Percentiles rank a stretch among this genome's conserved stretches.
Evolutionary conservation across 2,888 invertebrate genomes (phyloP).

Genomic region (Lycocerus yunnanus): DNA sequence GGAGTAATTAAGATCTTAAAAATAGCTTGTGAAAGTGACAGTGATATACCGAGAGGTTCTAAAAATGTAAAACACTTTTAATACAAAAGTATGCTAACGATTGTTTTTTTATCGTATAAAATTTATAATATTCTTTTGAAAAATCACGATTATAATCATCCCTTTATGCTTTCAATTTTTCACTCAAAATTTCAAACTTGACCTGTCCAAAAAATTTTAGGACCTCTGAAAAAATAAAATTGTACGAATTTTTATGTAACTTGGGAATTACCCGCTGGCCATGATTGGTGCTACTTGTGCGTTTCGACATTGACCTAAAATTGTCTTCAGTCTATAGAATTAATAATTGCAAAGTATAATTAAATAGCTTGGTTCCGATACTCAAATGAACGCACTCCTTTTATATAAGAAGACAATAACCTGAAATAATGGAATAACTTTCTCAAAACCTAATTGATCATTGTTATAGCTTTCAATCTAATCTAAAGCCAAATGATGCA

Average conservation of each 20-base stretch:
- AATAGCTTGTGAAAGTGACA: conserved; percentile 25
- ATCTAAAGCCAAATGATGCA: not conserved
- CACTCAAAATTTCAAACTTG: not conserved
- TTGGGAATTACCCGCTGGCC: conserved; percentile 26
- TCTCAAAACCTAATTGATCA: not conserved
- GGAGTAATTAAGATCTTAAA: not conserved
- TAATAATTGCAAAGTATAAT: conserved; percentile 14
- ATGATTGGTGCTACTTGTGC: conserved; percentile 20
- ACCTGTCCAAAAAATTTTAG: not conserved
- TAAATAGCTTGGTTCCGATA: conserved; percentile 13
- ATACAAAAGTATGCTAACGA: not conserved
- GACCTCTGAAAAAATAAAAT: not conserved
- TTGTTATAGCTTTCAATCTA: not conserved
- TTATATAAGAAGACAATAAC: conserved; percentile 13
- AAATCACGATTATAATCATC: not conserved
- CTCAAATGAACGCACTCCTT: conserved; percentile 6
- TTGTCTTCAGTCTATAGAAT: conserved; percentile 12
- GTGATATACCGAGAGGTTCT: conserved; percentile 13
- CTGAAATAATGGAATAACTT: not conserved
- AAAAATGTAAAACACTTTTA: conserved; percentile 6
- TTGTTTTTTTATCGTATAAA: not conserved
- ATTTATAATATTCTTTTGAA: not conserved
- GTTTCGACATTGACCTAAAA: conserved; percentile 33
- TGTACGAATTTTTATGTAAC: not conserved
- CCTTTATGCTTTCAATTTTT: not conserved